Conservation (phyloP, 2,888 invertebrate genomes). For the Eupeodes luniger region DNA sequence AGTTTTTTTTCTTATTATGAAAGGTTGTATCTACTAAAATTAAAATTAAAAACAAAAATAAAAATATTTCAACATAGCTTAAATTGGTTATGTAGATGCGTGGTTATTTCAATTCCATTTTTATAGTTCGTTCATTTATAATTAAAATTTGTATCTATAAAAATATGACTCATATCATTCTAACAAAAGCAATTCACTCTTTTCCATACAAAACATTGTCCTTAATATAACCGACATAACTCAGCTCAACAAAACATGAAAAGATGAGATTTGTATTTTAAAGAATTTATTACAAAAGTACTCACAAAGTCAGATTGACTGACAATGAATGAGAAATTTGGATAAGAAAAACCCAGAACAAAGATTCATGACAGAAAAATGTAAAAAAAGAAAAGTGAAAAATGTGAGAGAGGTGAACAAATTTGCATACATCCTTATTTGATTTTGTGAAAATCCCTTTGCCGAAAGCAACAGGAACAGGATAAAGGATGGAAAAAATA, state of each 20-base stretch:
- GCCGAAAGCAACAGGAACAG: constrained; percentile 25
- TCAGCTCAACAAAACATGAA: neutral
- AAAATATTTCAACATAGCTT: too few relatives aligned
- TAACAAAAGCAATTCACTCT: too few relatives aligned
- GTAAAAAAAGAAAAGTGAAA: neutral
- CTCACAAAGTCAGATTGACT: constrained; percentile 10
- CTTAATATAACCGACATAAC: neutral
- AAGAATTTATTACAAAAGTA: neutral
- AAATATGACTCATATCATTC: too few relatives aligned
- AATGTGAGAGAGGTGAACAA: constrained; percentile 1
- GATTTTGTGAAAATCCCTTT: constrained; percentile 28
- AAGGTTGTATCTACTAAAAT: too few relatives aligned
- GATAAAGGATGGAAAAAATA: constrained; percentile 27
- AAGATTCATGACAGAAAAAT: constrained; percentile 7
- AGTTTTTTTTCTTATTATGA: too few relatives aligned
- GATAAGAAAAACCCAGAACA: constrained; percentile 5
- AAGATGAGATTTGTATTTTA: neutral
- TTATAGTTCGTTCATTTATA: too few relatives aligned
- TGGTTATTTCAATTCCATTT: too few relatives aligned
- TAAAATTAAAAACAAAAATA: too few relatives aligned
- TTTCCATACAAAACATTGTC: too few relatives aligned
- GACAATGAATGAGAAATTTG: constrained; percentile 27
- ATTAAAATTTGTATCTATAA: too few relatives aligned
- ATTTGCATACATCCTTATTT: constrained; percentile 37
- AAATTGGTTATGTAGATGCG: too few relatives aligned